Evolutionary conservation across 1,140 invertebrate genomes (phyloP).

Genomic region (Euura saliciscinereae): DNA sequence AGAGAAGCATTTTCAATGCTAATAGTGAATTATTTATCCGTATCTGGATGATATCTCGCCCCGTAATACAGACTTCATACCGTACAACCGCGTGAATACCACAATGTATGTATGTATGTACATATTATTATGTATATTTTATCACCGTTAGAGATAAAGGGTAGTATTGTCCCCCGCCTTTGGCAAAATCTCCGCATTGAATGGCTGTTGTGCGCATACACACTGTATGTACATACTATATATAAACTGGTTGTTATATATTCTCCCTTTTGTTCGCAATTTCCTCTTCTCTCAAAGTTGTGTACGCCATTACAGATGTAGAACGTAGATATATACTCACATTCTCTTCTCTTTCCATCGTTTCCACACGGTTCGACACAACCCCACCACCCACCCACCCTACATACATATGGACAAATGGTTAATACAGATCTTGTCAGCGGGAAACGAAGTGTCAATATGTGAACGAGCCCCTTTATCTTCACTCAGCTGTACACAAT

Average conservation of each 20-base stretch:
- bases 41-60: too few relatives aligned
- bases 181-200: background rate
- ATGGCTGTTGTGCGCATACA: too few relatives aligned
- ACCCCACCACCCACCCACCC: background rate
- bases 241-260: background rate
- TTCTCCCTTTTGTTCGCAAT: background rate
- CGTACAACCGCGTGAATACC: too few relatives aligned
- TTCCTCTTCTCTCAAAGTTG: background rate
- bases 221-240: too few relatives aligned
- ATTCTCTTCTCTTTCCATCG: background rate
- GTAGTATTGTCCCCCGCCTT: background rate
- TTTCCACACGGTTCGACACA: too few relatives aligned
- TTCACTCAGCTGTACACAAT: background rate
- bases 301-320: background rate
- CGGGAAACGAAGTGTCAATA: conserved; percentile 3
- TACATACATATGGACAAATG: conserved; percentile 7
- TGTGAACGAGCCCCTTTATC: background rate
- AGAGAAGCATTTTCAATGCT: too few relatives aligned
- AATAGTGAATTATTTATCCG: too few relatives aligned
- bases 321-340: background rate
- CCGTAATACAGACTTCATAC: too few relatives aligned
- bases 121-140: background rate
- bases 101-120: too few relatives aligned
- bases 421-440: conserved; percentile 7
- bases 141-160: background rate